Percentiles rank a stretch among this genome's conserved stretches.
These are phyloP conservation scores for Himalopsyche anomala DNA, from an alignment of 2,888 invertebrate species.

Conservation along the genomic window DNA sequence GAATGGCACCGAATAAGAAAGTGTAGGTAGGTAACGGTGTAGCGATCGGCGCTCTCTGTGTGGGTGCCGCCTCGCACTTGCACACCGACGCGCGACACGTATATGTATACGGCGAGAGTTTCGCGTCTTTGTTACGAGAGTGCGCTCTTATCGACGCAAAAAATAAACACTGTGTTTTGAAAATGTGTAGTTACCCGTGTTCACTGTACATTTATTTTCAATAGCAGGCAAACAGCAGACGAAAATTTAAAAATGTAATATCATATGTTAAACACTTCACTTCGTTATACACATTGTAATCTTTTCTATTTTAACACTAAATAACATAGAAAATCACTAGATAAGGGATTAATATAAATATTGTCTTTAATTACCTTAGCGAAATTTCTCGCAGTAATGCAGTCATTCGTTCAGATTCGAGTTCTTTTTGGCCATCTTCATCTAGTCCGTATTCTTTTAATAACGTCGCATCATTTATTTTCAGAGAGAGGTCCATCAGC, in stretches of 20 bases:
- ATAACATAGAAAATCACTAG: not conserved
- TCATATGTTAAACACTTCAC: too few species aligned
- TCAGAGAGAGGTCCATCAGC: conserved; percentile 71
- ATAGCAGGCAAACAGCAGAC: too few species aligned
- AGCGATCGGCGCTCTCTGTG: conserved; percentile 52
- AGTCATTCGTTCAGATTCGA: conserved; percentile 68
- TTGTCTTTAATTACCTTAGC: conserved; percentile 49
- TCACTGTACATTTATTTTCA: not conserved
- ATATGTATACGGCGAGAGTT: conserved; percentile 43
- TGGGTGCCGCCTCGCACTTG: conserved; percentile 49
- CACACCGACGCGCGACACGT: conserved; percentile 31
- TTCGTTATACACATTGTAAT: too few species aligned
- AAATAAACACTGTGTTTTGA: conserved; percentile 40
- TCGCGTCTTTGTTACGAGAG: not conserved
- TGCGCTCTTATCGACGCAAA: conserved; percentile 38
- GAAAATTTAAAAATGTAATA: too few species aligned
- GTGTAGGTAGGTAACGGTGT: conserved; percentile 60
- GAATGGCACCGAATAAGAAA: conserved; percentile 71
- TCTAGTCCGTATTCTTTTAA: conserved; percentile 70
- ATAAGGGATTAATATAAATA: not conserved
- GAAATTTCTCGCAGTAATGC: conserved; percentile 68
- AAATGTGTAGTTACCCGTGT: not conserved
- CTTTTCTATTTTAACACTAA: too few species aligned
- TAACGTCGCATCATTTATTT: conserved; percentile 67
- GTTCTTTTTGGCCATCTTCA: conserved; percentile 70